Percentiles rank a stretch among this genome's conserved stretches.
Conservation (phyloP, 2,888 invertebrate genomes). For the Drosophila meridionalis region DNA sequence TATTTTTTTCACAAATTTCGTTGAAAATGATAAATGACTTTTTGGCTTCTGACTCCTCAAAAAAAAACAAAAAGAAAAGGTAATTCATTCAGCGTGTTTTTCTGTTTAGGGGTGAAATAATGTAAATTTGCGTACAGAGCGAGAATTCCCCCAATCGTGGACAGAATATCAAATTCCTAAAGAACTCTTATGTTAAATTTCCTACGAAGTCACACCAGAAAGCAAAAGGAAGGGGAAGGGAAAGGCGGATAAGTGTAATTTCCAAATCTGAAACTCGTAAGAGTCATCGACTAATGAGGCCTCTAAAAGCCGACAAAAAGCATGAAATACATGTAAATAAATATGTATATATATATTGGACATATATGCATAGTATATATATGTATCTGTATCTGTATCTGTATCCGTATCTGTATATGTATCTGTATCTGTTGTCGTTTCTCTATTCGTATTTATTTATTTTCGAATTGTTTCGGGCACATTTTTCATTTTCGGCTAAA, state of each 20-base stretch:
- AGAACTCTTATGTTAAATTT: slow-evolving; percentile 35
- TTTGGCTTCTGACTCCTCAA: background rate
- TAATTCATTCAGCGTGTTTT: background rate
- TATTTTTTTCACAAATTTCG: background rate
- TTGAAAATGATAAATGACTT: slow-evolving; percentile 13
- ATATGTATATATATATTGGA: slow-evolving; percentile 2
- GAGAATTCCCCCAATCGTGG: slow-evolving; percentile 42
- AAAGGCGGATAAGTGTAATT: slow-evolving; percentile 58
- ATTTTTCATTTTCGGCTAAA: slow-evolving; percentile 76
- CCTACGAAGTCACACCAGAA: slow-evolving; percentile 56
- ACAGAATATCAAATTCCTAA: slow-evolving; percentile 50
- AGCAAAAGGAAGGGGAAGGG: background rate
- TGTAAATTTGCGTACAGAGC: slow-evolving; percentile 8
- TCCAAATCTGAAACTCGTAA: slow-evolving; percentile 58
- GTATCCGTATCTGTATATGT: slow-evolving; percentile 19
- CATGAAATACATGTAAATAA: slow-evolving; percentile 40
- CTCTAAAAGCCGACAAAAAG: slow-evolving; percentile 52
- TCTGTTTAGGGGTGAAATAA: slow-evolving; percentile 8
- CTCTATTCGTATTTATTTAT: slow-evolving; percentile 56
- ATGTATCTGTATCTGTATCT: slow-evolving; percentile 16
- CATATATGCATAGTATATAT: slow-evolving; percentile 16
- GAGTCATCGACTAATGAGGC: slow-evolving; percentile 70
- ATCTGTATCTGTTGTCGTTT: slow-evolving; percentile 28
- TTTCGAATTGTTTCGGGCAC: slow-evolving; percentile 71
- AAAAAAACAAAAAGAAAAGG: too few species aligned